Evolutionary conservation across 2,797 vertebrate genomes (phyloP).

Genomic region (Lerista edwardsae): DNA sequence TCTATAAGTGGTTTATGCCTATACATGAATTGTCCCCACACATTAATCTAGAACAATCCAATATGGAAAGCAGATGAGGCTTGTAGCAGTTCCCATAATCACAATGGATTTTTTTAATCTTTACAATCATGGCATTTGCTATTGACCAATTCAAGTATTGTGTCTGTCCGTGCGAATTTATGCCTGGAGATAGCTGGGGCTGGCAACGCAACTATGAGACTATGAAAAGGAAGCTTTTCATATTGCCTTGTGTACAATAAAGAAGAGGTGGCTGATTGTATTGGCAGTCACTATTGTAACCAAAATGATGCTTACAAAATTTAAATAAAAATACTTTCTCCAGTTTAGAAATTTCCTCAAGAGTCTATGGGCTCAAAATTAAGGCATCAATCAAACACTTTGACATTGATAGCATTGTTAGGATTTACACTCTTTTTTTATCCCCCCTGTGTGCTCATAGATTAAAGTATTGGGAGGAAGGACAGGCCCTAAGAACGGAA

Average conservation of each 20-base stretch:
- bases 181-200: neutral
- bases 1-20: neutral
- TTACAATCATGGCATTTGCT: neutral
- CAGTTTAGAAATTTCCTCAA: neutral
- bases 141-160: neutral
- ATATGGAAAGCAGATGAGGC: neutral
- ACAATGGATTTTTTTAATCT: neutral
- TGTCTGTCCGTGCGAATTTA: neutral
- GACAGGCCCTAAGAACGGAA: neutral
- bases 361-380: neutral
- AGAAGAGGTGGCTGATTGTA: neutral
- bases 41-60: neutral
- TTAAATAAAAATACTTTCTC: neutral
- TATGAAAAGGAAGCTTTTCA: conserved; percentile 42
- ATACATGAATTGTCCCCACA: neutral
- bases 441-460: neutral
- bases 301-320: neutral
- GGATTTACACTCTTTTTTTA: neutral
- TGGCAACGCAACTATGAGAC: neutral
- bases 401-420: neutral
- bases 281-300: too few relatives aligned
- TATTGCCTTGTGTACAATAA: conserved; percentile 7
- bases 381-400: neutral
- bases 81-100: neutral
- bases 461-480: neutral